Conservation (phyloP, 2,888 invertebrate genomes). For the Microctonus aethiopoides region DNA sequence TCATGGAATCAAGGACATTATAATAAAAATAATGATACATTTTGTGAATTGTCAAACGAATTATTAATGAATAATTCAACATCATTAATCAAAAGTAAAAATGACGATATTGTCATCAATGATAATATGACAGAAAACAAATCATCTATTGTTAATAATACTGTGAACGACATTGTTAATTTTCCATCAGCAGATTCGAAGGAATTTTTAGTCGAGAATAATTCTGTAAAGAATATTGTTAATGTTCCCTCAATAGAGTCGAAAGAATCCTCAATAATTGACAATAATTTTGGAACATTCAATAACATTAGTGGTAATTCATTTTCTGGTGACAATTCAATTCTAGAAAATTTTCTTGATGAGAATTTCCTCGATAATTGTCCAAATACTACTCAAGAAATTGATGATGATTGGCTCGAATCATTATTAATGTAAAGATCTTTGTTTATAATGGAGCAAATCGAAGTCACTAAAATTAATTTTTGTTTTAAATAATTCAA, state of each 20-base stretch:
- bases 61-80: background rate
- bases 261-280: background rate
- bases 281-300: background rate
- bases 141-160: background rate
- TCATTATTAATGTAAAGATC: slow-evolving; percentile 36
- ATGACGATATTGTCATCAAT: background rate
- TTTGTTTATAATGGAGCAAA: background rate
- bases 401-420: slow-evolving; percentile 43
- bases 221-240: background rate
- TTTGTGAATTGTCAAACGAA: background rate
- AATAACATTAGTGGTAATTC: slow-evolving; percentile 10
- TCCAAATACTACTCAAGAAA: slow-evolving; percentile 35
- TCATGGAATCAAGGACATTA: background rate
- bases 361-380: slow-evolving; percentile 37
- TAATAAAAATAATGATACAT: background rate
- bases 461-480: background rate
- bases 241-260: background rate
- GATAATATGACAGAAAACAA: background rate
- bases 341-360: slow-evolving; percentile 37
- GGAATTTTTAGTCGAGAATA: background rate
- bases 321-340: slow-evolving; percentile 28
- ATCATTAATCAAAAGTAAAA: background rate
- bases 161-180: too few species aligned
- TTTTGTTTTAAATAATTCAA: background rate
- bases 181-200: too few species aligned